Evolutionary conservation across 2,113 vertebrate genomes (phyloP).

Genomic region (Forbesichthys papilliferus): DNA sequence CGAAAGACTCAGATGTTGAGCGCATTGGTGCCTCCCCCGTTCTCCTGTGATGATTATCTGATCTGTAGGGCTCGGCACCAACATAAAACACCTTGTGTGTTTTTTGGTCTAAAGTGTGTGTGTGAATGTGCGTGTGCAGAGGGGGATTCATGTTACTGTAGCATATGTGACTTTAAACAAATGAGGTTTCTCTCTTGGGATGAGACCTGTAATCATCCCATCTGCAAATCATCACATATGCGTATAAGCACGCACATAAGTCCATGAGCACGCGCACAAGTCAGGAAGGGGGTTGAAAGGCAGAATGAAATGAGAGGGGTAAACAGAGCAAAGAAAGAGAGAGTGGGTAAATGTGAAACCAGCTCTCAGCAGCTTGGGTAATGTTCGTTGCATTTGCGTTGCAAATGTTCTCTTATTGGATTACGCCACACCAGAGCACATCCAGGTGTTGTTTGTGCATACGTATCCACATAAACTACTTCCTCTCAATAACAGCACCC

Average conservation of each 20-base stretch:
- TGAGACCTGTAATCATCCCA: constrained; percentile 52
- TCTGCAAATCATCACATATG: constrained; percentile 22
- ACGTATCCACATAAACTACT: constrained; percentile 23
- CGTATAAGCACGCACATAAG: no score
- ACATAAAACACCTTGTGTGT: constrained; percentile 71
- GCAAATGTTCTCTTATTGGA: constrained; percentile 31
- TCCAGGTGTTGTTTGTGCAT: constrained; percentile 60
- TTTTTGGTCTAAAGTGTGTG: constrained; percentile 29
- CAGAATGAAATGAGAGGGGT: constrained; percentile 25
- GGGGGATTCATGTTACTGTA: constrained; percentile 29
- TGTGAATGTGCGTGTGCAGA: constrained; percentile 22
- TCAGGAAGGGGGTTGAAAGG: background rate
- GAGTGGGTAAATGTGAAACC: constrained; percentile 20
- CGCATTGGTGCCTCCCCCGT: constrained; percentile 52
- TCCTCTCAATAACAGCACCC: constrained; percentile 33
- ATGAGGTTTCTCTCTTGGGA: constrained; percentile 54
- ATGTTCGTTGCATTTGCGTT: background rate
- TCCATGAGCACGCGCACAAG: background rate
- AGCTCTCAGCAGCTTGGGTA: background rate
- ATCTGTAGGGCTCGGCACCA: constrained; percentile 61
- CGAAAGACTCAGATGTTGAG: constrained; percentile 64
- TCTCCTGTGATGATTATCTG: constrained; percentile 68
- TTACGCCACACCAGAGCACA: constrained; percentile 44
- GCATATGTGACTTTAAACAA: constrained; percentile 68
- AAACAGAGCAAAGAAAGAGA: constrained; percentile 16